Conservation (phyloP, 2,113 vertebrate genomes). For the Psittacula cyanocephala region DNA sequence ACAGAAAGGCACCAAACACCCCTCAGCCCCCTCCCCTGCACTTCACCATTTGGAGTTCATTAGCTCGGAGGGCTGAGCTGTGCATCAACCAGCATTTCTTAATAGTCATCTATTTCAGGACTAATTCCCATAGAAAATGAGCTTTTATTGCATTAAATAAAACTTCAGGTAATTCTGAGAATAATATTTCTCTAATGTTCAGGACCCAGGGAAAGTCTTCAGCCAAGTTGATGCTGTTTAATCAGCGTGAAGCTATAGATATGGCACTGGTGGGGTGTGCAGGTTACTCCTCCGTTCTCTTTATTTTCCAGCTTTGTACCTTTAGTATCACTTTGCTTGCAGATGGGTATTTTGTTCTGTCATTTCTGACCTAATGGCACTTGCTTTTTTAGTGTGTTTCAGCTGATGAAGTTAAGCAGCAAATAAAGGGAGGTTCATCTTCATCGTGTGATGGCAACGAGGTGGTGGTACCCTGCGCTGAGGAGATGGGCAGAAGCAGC, state of each 20-base stretch:
- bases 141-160: slow-evolving; percentile 16
- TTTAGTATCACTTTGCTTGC: slow-evolving; percentile 17
- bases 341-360: neutral
- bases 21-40: neutral
- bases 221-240: neutral
- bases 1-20: neutral
- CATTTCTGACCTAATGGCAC: slow-evolving; percentile 72
- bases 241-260: accelerated
- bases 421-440: slow-evolving; percentile 72
- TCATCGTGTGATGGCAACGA: neutral
- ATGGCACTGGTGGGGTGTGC: neutral
- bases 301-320: neutral
- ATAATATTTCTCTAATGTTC: neutral
- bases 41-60: neutral
- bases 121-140: neutral
- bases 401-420: slow-evolving; percentile 67
- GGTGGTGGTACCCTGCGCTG: neutral
- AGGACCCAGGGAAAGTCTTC: neutral
- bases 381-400: slow-evolving; percentile 58
- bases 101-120: neutral
- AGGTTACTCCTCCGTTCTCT: neutral
- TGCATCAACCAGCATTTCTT: neutral
- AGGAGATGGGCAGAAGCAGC: slow-evolving; percentile 63
- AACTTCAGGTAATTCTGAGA: neutral
- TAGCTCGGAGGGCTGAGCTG: neutral